phyloP scores from a whole-genome alignment of 2,888 invertebrate species.

The Drosophila robusta region DNA sequence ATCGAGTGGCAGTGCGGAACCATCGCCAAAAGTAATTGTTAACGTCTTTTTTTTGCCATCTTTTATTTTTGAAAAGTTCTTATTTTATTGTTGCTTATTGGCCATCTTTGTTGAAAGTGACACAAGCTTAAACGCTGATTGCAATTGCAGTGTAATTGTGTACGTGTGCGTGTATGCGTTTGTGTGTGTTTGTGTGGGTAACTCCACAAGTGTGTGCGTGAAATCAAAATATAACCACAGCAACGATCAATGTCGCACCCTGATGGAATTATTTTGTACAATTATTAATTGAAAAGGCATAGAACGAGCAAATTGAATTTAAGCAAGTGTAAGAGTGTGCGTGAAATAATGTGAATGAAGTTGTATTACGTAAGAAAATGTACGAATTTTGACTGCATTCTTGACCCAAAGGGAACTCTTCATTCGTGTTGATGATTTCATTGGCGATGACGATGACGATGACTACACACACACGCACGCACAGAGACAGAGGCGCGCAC shows the following conservation, averaged over 20 bases:
- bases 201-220: constrained; percentile 76
- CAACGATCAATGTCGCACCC: constrained; percentile 66
- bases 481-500: constrained; percentile 20
- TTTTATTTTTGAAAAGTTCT: constrained; percentile 16
- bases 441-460: constrained; percentile 68
- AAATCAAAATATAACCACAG: constrained; percentile 74
- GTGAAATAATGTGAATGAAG: constrained; percentile 63
- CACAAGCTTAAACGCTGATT: background rate
- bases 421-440: constrained; percentile 75
- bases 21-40: constrained; percentile 37
- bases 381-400: constrained; percentile 57
- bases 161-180: background rate
- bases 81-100: constrained; percentile 11
- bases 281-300: constrained; percentile 64
- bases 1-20: constrained; percentile 56
- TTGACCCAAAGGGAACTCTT: constrained; percentile 51
- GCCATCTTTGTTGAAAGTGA: constrained; percentile 5
- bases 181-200: constrained; percentile 36
- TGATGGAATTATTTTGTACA: constrained; percentile 82
- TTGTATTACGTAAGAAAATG: constrained; percentile 78
- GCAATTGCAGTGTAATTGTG: constrained; percentile 9
- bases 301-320: constrained; percentile 36
- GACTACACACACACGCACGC: constrained; percentile 35
- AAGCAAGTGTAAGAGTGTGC: constrained; percentile 65
- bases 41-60: constrained; percentile 10